phyloP scores from a whole-genome alignment of 1,140 invertebrate genomes.

The Patella vulgata region DNA sequence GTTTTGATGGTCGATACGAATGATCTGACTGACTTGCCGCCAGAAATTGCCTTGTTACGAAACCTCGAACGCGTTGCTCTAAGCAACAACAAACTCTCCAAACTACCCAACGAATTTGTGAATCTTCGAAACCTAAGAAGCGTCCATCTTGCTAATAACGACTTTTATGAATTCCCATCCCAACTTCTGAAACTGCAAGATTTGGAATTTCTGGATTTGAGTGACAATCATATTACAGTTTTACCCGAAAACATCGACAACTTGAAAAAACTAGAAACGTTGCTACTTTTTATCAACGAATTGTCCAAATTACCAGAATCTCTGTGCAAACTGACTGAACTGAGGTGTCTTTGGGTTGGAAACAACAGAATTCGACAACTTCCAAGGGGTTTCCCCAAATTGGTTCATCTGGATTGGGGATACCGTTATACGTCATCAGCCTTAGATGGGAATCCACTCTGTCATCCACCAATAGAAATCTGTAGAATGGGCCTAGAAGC shows the following conservation, averaged over 20 bases:
- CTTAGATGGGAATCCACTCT: conserved; percentile 63
- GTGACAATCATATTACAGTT: conserved; percentile 50
- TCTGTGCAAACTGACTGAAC: conserved; percentile 53
- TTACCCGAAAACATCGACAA: conserved; percentile 58
- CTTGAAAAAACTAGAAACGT: conserved; percentile 56
- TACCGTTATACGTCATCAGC: conserved; percentile 55
- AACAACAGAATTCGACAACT: conserved; percentile 58
- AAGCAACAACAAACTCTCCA: conserved; percentile 62
- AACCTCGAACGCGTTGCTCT: conserved; percentile 63
- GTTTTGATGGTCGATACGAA: conserved; percentile 67
- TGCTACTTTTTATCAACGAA: conserved; percentile 62
- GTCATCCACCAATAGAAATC: conserved; percentile 62
- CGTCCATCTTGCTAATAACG: conserved; percentile 65
- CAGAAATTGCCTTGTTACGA: conserved; percentile 53
- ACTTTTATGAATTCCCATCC: conserved; percentile 57
- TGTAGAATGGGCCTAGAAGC: conserved; percentile 57
- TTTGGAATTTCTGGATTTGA: conserved; percentile 64
- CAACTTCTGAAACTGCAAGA: conserved; percentile 52
- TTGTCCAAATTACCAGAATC: conserved; percentile 58
- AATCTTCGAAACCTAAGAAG: conserved; percentile 59
- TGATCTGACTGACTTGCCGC: conserved; percentile 57
- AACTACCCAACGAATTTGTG: conserved; percentile 54
- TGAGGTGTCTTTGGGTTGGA: conserved; percentile 64
- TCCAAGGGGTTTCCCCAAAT: conserved; percentile 58
- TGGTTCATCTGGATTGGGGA: conserved; percentile 63